These are phyloP conservation scores for Ciconia nigra DNA, from an alignment of 2,797 vertebrate species.

Conservation along the genomic window DNA sequence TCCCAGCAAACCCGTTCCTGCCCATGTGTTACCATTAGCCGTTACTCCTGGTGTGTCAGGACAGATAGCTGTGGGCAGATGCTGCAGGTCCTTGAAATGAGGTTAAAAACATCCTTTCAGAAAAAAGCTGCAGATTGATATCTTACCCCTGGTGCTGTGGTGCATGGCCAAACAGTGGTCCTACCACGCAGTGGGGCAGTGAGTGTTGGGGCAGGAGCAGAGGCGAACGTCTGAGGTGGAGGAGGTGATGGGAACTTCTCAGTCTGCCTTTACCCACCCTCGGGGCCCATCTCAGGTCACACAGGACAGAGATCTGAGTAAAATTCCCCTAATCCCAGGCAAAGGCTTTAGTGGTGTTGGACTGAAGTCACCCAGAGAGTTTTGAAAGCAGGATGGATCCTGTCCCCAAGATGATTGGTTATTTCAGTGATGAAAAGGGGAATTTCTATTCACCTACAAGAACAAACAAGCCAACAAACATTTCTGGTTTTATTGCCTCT, in stretches of 20 bases:
- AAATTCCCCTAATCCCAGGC: neutral
- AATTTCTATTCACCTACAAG: neutral
- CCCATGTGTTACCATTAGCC: neutral
- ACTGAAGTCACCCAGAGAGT: neutral
- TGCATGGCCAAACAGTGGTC: neutral
- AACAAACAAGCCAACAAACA: neutral
- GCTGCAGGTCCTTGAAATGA: neutral
- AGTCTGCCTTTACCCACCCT: neutral
- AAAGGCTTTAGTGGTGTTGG: neutral
- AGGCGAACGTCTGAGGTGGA: fast-evolving
- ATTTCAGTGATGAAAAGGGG: neutral
- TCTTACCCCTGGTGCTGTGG: neutral
- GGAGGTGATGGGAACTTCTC: neutral
- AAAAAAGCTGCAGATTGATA: neutral
- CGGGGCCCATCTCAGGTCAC: neutral
- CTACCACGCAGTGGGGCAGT: fast-evolving
- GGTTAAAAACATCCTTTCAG: neutral
- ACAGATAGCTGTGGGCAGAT: neutral
- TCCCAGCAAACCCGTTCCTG: neutral
- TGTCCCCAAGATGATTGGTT: neutral
- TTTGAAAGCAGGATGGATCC: neutral
- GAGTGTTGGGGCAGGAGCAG: neutral
- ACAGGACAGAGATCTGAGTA: neutral
- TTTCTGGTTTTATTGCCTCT: neutral
- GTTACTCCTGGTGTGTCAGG: neutral